phyloP scores from a whole-genome alignment of 1,140 invertebrate species.

The Bombus terrestris region DNA sequence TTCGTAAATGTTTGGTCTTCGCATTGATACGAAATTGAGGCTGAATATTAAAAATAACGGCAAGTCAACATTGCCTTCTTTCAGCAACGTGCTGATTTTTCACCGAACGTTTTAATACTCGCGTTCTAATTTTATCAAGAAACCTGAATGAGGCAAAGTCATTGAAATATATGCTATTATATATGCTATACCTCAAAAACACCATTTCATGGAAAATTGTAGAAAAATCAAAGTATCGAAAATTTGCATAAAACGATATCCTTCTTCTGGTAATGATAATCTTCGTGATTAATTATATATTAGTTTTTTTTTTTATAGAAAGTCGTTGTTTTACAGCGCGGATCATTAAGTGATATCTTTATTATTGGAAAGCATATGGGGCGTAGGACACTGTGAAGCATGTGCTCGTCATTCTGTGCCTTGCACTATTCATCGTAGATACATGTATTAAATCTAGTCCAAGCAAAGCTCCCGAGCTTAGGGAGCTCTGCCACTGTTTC shows the following conservation, averaged over 20 bases:
- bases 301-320: not conserved
- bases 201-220: not conserved
- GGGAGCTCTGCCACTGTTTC: slow-evolving; percentile 14
- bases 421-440: slow-evolving; percentile 14
- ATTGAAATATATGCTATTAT: too few relatives aligned
- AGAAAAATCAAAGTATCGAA: too few relatives aligned
- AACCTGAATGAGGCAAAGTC: too few relatives aligned
- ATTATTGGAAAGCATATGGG: not conserved
- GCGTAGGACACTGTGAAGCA: not conserved
- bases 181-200: too few relatives aligned
- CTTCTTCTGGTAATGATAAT: not conserved
- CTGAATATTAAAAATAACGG: not conserved
- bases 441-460: slow-evolving; percentile 36
- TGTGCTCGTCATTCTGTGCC: not conserved
- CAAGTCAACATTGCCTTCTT: not conserved
- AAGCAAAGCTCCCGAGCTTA: slow-evolving; percentile 28
- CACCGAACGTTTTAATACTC: too few relatives aligned
- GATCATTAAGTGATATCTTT: not conserved
- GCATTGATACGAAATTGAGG: not conserved
- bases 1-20: too few relatives aligned
- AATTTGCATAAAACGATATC: too few relatives aligned
- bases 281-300: not conserved
- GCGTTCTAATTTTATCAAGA: too few relatives aligned
- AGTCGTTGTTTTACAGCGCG: not conserved
- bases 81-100: too few relatives aligned